These are phyloP conservation scores for Brachionus calyciflorus DNA, from an alignment of 1,140 invertebrate genomes.

Conservation along the genomic window DNA sequence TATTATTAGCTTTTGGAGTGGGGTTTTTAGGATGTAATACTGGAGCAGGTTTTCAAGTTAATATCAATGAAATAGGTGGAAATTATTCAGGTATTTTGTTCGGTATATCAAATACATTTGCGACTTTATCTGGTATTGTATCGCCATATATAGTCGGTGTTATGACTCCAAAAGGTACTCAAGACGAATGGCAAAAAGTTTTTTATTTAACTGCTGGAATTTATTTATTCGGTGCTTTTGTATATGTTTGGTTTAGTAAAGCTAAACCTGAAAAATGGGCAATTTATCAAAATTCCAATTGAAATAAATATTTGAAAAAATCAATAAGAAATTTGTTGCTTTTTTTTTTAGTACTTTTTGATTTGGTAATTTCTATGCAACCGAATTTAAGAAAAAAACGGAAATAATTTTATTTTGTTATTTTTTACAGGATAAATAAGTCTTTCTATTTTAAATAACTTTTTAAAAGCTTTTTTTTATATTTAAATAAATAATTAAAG, in stretches of 20 bases:
- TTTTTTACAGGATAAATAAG: no score
- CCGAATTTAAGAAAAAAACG: no score
- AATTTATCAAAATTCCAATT: not conserved
- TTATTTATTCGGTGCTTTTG: conserved; percentile 38
- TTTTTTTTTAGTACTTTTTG: not conserved
- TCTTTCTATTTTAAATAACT: no score
- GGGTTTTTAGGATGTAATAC: conserved; percentile 30
- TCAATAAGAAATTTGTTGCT: not conserved
- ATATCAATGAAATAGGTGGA: conserved; percentile 49
- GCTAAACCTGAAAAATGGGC: conserved; percentile 40
- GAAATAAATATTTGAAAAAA: conserved; percentile 6
- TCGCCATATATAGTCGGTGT: conserved; percentile 52
- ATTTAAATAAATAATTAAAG: no score
- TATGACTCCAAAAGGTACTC: conserved; percentile 28
- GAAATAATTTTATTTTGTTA: no score
- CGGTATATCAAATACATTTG: conserved; percentile 80
- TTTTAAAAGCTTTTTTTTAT: no score
- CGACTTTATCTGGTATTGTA: conserved; percentile 79
- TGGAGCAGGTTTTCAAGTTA: conserved; percentile 26
- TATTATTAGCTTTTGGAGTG: not conserved
- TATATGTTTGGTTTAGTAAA: conserved; percentile 27
- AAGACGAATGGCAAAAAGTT: conserved; percentile 45
- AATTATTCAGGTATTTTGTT: conserved; percentile 70
- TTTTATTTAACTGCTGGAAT: conserved; percentile 44
- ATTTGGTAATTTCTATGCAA: no score